These are phyloP conservation scores for Sander vitreus DNA, from an alignment of 2,113 vertebrate genomes.

Conservation along the genomic window DNA sequence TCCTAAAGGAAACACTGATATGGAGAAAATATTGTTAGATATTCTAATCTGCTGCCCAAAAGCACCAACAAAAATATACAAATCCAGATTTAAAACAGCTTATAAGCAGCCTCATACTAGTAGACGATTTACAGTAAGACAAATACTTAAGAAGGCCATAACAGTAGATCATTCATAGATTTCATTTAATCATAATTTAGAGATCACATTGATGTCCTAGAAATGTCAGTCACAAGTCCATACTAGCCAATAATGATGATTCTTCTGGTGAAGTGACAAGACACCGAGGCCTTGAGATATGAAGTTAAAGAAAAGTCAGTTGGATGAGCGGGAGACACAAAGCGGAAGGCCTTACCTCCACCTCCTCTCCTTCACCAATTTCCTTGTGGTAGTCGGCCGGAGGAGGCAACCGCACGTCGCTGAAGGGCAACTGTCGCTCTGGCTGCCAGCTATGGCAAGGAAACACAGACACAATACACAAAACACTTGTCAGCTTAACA, in stretches of 20 bases:
- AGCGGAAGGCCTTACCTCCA: constrained; percentile 86
- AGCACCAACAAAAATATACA: not conserved
- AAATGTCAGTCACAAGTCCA: not conserved
- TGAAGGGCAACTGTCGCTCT: constrained; percentile 93
- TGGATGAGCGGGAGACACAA: not conserved
- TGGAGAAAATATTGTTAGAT: not conserved
- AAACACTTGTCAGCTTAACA: constrained; percentile 21
- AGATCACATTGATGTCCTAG: not conserved
- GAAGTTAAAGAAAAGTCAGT: not conserved
- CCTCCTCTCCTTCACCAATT: constrained; percentile 93
- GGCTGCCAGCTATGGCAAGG: constrained; percentile 89
- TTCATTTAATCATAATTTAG: not conserved
- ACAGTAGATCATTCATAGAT: not conserved
- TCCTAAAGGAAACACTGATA: too few species aligned
- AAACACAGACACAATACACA: constrained; percentile 23
- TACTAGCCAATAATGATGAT: not conserved
- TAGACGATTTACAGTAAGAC: not conserved
- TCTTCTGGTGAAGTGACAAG: not conserved
- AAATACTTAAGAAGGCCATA: not conserved
- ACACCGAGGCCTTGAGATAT: not conserved
- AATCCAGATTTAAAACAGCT: not conserved
- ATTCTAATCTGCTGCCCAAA: not conserved
- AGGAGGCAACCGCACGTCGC: constrained; percentile 92
- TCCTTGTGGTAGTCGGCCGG: constrained; percentile 90
- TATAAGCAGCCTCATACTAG: not conserved